A percentile compares a stretch with the other conserved stretches of the same genome.
Conservation (phyloP, 1,140 invertebrate species). For the Oncopodura yosiiana region DNA sequence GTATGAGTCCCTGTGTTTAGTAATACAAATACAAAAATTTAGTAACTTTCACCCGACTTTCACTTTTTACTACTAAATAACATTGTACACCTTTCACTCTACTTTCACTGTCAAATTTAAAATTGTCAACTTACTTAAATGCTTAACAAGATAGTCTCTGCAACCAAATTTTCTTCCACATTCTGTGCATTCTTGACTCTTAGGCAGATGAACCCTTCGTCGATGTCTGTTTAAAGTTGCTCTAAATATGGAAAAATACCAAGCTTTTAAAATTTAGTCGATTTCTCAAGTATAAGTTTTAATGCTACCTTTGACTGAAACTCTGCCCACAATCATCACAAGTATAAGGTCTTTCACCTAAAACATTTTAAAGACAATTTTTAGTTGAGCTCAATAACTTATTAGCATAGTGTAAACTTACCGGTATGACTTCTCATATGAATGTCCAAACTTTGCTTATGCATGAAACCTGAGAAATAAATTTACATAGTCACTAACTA, state of each 20-base stretch:
- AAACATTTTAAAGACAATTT: neutral
- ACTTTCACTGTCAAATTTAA: neutral
- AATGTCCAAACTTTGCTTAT: conserved; percentile 30
- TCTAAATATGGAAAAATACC: neutral
- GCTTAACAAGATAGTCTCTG: conserved; percentile 29
- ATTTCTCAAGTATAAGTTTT: neutral
- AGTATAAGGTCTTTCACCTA: conserved; percentile 29
- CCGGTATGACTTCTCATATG: conserved; percentile 31
- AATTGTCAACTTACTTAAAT: conserved; percentile 16
- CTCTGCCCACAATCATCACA: conserved; percentile 27
- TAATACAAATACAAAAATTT: neutral
- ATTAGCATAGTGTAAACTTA: neutral
- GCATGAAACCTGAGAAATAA: conserved; percentile 27
- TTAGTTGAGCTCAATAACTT: neutral
- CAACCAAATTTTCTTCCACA: conserved; percentile 27
- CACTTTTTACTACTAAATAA: neutral
- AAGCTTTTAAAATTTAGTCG: neutral
- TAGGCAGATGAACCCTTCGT: conserved; percentile 28
- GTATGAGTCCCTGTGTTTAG: conserved; percentile 26
- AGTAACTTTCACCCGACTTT: neutral
- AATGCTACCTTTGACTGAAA: conserved; percentile 14
- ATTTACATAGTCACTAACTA: too few relatives aligned
- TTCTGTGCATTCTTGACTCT: conserved; percentile 29
- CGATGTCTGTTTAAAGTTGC: conserved; percentile 28
- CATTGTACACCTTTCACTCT: neutral